Percentiles rank a stretch among this genome's conserved stretches.
phyloP scores from a whole-genome alignment of 1,140 invertebrate species.

The Eueides isabella region DNA sequence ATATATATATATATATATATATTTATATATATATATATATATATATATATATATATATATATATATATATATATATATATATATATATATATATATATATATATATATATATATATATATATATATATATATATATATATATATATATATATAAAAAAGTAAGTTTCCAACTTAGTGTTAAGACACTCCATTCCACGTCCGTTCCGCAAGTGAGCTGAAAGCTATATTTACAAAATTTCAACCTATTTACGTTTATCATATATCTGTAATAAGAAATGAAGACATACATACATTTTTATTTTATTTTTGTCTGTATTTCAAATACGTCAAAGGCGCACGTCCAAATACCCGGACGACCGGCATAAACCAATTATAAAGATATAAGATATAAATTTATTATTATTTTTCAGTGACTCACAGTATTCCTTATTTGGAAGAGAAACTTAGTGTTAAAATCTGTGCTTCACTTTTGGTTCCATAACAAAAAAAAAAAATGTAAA shows the following conservation, averaged over 20 bases:
- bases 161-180: too few species aligned
- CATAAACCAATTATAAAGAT: not conserved
- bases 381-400: not conserved
- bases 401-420: not conserved
- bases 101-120: too few species aligned
- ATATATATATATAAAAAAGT: too few species aligned
- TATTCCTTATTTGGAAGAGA: not conserved
- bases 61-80: too few species aligned
- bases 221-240: not conserved
- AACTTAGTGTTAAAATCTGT: not conserved
- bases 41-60: too few species aligned
- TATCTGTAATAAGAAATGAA: not conserved
- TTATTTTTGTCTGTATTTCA: not conserved
- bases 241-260: not conserved
- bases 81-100: too few species aligned
- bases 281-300: not conserved
- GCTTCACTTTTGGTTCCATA: too few species aligned
- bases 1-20: too few species aligned
- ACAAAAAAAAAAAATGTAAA: too few species aligned
- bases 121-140: too few species aligned
- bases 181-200: too few species aligned
- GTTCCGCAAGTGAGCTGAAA: not conserved
- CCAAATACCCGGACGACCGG: constrained; percentile 26
- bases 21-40: too few species aligned
- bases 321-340: constrained; percentile 17